Evolutionary conservation across 2,113 vertebrate genomes (phyloP).

Genomic region (Scopus umbretta): DNA sequence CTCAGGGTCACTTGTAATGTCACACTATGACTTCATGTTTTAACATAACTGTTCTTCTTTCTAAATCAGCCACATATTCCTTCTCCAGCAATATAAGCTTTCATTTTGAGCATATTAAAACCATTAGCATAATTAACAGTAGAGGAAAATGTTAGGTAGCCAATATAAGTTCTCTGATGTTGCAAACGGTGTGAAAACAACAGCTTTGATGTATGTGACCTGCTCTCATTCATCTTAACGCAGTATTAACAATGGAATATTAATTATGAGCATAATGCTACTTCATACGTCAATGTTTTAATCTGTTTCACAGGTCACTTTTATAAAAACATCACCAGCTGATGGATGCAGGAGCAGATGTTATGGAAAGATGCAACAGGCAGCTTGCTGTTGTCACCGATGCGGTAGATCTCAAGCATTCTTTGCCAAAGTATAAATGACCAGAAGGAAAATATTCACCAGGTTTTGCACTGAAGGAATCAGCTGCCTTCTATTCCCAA

Average conservation of each 20-base stretch:
- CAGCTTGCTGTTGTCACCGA: not conserved
- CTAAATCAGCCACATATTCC: not conserved
- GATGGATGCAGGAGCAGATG: not conserved
- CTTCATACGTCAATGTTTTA: not conserved
- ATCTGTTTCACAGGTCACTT: not conserved
- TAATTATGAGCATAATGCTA: not conserved
- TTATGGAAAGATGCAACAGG: not conserved
- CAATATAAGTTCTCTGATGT: not conserved
- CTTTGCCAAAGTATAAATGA: not conserved
- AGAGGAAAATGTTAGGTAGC: not conserved
- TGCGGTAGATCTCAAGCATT: not conserved
- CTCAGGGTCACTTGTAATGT: not conserved
- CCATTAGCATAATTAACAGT: not conserved
- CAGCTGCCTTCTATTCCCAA: not conserved
- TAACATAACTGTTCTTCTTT: not conserved
- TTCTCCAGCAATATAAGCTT: not conserved
- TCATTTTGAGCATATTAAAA: not conserved
- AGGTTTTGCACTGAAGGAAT: not conserved
- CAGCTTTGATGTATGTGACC: not conserved
- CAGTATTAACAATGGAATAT: not conserved
- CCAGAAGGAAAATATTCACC: not conserved
- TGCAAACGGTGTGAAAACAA: not conserved
- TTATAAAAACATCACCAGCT: not conserved
- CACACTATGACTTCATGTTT: not conserved
- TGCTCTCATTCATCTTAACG: not conserved